Evolutionary conservation across 2,113 vertebrate genomes (phyloP).

Genomic region (Corythaixoides concolor): DNA sequence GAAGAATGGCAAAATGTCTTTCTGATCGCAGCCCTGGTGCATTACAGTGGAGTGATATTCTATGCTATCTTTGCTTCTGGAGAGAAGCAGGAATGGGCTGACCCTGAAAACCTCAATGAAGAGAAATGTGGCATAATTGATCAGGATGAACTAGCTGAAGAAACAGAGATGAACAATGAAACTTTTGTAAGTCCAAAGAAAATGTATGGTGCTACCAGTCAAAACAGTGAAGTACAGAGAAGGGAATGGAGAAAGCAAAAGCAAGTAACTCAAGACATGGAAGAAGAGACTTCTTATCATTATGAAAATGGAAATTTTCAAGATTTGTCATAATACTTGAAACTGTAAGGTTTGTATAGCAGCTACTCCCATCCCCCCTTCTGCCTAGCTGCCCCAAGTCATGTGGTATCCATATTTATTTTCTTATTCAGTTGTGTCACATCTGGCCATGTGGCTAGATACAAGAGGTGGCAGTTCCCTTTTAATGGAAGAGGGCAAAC

Average conservation of each 20-base stretch:
- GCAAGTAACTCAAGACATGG: constrained; percentile 75
- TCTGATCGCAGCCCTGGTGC: constrained; percentile 92
- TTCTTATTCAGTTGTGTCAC: background rate
- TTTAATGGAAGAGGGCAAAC: background rate
- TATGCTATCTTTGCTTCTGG: constrained; percentile 96
- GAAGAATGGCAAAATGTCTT: constrained; percentile 98
- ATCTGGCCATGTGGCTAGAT: background rate
- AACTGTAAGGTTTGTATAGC: constrained; percentile 5
- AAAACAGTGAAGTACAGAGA: constrained; percentile 75
- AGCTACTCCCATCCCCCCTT: background rate
- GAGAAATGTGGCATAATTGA: constrained; percentile 93
- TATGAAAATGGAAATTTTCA: constrained; percentile 81
- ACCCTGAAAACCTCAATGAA: constrained; percentile 88
- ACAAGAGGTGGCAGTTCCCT: background rate
- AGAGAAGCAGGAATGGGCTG: constrained; percentile 97
- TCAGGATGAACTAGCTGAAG: constrained; percentile 91
- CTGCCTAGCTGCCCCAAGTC: background rate
- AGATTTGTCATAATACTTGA: constrained; percentile 75
- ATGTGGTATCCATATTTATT: constrained; percentile 39
- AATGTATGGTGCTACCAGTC: constrained; percentile 86
- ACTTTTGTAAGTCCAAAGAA: constrained; percentile 75
- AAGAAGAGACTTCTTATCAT: constrained; percentile 77
- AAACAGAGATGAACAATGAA: constrained; percentile 86
- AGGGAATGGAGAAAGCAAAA: constrained; percentile 80
- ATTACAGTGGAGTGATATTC: constrained; percentile 95